Percentiles rank a stretch among this genome's conserved stretches.
phyloP scores from a whole-genome alignment of 2,797 vertebrate genomes.

The Hoplostethus atlanticus region DNA sequence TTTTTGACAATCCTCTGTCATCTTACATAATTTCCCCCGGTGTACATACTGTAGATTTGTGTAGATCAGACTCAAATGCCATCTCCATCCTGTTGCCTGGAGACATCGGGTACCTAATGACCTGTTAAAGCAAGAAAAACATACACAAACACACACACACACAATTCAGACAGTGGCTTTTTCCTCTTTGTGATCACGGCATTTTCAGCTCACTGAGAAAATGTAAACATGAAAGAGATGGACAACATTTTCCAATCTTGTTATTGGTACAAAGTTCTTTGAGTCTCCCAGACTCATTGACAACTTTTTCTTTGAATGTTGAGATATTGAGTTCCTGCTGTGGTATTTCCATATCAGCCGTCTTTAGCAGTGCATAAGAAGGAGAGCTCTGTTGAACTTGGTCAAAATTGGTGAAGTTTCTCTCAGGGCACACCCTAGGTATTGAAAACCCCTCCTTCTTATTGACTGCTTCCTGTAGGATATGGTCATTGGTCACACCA shows the following conservation, averaged over 20 bases:
- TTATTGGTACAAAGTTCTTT: no score
- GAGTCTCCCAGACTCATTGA: background rate
- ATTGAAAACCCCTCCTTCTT: background rate
- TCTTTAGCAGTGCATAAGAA: background rate
- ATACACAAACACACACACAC: background rate
- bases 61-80: no score
- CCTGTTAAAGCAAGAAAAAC: background rate
- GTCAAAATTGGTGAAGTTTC: background rate
- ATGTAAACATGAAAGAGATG: background rate
- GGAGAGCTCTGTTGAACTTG: background rate
- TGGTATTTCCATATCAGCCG: background rate
- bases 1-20: constrained; percentile 2
- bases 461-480: no score
- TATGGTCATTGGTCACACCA: no score
- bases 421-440: background rate
- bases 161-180: background rate
- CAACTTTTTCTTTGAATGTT: background rate
- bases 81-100: no score
- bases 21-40: background rate
- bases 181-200: background rate
- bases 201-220: background rate
- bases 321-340: background rate
- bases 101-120: background rate
- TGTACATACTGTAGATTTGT: no score
- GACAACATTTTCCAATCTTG: background rate